Evolutionary conservation across 2,797 vertebrate genomes (phyloP).

Genomic region (Bovichtus variegatus): DNA sequence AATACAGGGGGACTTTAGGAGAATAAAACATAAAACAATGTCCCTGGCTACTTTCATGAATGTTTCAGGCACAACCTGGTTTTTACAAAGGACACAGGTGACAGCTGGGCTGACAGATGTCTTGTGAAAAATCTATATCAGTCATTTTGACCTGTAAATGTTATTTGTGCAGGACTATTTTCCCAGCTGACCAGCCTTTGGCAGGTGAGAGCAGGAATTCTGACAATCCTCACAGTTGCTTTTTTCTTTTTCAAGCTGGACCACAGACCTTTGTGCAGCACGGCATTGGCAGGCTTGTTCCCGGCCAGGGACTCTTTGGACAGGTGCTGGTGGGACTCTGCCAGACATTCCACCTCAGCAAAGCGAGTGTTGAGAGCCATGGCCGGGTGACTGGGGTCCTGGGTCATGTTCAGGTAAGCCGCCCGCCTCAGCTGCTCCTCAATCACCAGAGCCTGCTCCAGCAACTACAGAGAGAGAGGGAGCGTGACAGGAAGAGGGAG

Average conservation of each 20-base stretch:
- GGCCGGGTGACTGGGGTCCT: slow-evolving; percentile 95
- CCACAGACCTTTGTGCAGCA: slow-evolving; percentile 95
- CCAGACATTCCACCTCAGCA: slow-evolving; percentile 97
- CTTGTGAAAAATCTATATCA: background rate
- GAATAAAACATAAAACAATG: background rate
- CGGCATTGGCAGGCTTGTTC: slow-evolving; percentile 97
- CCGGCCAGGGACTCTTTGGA: slow-evolving; percentile 98
- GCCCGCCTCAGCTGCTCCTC: slow-evolving; percentile 97
- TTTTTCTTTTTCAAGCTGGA: slow-evolving; percentile 11
- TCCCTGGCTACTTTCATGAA: background rate
- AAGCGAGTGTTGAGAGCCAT: slow-evolving; percentile 97
- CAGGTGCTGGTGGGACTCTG: slow-evolving; percentile 98
- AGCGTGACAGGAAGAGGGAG: background rate
- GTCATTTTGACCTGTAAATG: background rate
- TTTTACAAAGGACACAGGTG: background rate
- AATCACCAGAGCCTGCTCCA: slow-evolving; percentile 98
- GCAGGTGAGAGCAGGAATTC: background rate
- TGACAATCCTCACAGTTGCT: slow-evolving; percentile 7
- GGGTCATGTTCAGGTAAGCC: slow-evolving; percentile 98
- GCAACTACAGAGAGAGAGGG: slow-evolving; percentile 80
- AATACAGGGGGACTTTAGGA: background rate
- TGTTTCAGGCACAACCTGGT: background rate
- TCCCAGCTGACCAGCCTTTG: background rate
- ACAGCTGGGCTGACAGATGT: background rate
- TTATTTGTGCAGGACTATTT: slow-evolving; percentile 3